Evolutionary conservation across 2,113 vertebrate species (phyloP).

Genomic region (Hystrix brachyura): DNA sequence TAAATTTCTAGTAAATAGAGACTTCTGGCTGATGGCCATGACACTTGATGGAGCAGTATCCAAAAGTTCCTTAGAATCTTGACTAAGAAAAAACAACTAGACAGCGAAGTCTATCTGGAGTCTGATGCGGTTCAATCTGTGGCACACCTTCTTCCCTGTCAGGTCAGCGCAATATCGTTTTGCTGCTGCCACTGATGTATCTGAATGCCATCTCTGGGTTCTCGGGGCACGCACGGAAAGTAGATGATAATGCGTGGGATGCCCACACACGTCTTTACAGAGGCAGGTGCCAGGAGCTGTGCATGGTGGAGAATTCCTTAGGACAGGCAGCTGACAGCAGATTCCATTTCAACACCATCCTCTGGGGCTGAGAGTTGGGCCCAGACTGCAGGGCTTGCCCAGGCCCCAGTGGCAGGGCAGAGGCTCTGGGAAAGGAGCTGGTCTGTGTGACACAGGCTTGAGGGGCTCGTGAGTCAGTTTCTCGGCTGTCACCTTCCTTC

Average conservation of each 20-base stretch:
- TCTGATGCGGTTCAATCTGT: fast-evolving
- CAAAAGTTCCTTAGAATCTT: neutral
- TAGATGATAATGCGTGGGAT: neutral
- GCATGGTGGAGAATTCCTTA: neutral
- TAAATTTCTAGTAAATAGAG: neutral
- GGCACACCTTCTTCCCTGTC: neutral
- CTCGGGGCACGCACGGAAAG: neutral
- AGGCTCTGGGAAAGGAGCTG: too few relatives aligned
- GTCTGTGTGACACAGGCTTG: neutral
- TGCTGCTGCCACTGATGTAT: fast-evolving
- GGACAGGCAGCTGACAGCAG: fast-evolving
- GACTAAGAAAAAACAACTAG: neutral
- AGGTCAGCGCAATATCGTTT: neutral
- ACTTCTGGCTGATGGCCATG: neutral
- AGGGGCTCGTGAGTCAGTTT: neutral
- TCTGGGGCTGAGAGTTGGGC: neutral
- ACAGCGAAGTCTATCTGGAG: neutral
- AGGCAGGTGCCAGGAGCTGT: neutral
- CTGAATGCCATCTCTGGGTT: neutral
- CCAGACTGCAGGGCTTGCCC: neutral
- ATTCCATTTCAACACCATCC: neutral
- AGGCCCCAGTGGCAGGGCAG: neutral
- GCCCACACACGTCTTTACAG: fast-evolving
- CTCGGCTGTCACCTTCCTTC: neutral
- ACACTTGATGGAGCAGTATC: neutral